Percentiles rank a stretch among this genome's conserved stretches.
These are phyloP conservation scores for Ennomos erosarius DNA, from an alignment of 2,888 invertebrate genomes.

Conservation along the genomic window DNA sequence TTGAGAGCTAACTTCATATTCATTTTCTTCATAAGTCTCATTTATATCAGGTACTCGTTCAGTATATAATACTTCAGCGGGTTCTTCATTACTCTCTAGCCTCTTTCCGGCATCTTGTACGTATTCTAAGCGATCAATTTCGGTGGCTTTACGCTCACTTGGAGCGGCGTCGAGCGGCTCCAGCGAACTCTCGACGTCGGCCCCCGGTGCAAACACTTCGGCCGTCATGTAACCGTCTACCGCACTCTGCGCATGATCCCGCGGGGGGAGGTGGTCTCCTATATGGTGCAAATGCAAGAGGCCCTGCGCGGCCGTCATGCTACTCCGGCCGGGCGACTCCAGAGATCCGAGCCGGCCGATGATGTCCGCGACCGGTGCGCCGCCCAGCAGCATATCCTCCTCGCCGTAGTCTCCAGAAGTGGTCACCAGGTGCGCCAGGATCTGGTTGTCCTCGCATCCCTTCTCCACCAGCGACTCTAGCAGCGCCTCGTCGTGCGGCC, in stretches of 20 bases:
- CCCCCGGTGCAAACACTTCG: slow-evolving; percentile 58
- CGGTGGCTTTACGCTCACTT: slow-evolving; percentile 36
- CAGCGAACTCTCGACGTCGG: slow-evolving; percentile 57
- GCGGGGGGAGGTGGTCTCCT: slow-evolving; percentile 58
- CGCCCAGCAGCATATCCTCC: slow-evolving; percentile 74
- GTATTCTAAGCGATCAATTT: slow-evolving; percentile 62
- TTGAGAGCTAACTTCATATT: slow-evolving; percentile 50
- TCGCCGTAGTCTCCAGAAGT: slow-evolving; percentile 75
- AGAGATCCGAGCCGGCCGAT: slow-evolving; percentile 87
- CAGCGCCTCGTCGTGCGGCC: slow-evolving; percentile 81
- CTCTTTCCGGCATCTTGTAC: slow-evolving; percentile 63
- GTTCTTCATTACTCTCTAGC: slow-evolving; percentile 57
- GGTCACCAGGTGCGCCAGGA: slow-evolving; percentile 72
- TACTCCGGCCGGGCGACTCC: slow-evolving; percentile 74
- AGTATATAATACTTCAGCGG: slow-evolving; percentile 59
- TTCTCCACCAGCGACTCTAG: slow-evolving; percentile 86
- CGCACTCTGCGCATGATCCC: slow-evolving; percentile 21
- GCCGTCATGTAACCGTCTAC: slow-evolving; percentile 73
- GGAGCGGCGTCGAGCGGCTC: slow-evolving; percentile 45
- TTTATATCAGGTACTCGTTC: slow-evolving; percentile 68
- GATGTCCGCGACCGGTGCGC: slow-evolving; percentile 85
- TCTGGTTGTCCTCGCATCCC: slow-evolving; percentile 86
- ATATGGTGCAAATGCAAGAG: slow-evolving; percentile 73
- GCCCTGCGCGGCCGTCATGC: slow-evolving; percentile 76
- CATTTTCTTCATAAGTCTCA: slow-evolving; percentile 55